Percentiles rank a stretch among this genome's conserved stretches.
These are phyloP conservation scores for Pangasius djambal DNA, from an alignment of 2,797 vertebrate genomes.

Conservation along the genomic window DNA sequence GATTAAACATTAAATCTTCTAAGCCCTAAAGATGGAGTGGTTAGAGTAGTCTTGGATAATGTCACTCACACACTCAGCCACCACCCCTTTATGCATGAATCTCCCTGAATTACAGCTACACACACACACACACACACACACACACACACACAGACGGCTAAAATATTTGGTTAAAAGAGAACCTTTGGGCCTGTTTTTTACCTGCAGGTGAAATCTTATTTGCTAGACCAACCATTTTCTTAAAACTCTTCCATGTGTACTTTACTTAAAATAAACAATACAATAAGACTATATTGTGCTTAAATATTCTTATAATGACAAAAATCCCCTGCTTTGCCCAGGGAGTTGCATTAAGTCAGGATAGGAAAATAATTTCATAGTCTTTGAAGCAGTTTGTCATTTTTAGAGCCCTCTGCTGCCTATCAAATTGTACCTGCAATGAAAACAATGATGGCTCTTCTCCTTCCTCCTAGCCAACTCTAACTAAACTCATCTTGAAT, in stretches of 20 bases:
- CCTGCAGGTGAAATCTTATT: slow-evolving; percentile 22
- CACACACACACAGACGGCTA: not conserved
- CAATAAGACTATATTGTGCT: not conserved
- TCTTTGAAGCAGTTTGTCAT: slow-evolving; percentile 20
- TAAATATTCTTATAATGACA: slow-evolving; percentile 18
- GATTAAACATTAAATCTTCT: slow-evolving; percentile 70
- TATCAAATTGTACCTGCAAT: not conserved
- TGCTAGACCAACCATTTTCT: not conserved
- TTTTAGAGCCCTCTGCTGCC: slow-evolving; percentile 21
- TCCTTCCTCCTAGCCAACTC: not conserved
- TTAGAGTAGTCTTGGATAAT: slow-evolving; percentile 49
- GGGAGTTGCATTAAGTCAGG: not conserved
- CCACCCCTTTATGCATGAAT: slow-evolving; percentile 28
- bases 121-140: not conserved
- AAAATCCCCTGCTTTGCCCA: slow-evolving; percentile 17
- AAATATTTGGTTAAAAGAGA: slow-evolving; percentile 29
- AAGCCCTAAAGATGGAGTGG: slow-evolving; percentile 45
- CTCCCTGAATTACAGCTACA: slow-evolving; percentile 3
- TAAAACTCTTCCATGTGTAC: slow-evolving; percentile 13
- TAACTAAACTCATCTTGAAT: not conserved
- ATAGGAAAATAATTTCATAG: slow-evolving; percentile 19
- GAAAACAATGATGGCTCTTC: not conserved
- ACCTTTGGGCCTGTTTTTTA: slow-evolving; percentile 7
- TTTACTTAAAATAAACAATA: slow-evolving; percentile 9
- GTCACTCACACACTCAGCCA: slow-evolving; percentile 49